Evolutionary conservation across 2,888 invertebrate genomes (phyloP).

Genomic region (Nomada goodeniana): DNA sequence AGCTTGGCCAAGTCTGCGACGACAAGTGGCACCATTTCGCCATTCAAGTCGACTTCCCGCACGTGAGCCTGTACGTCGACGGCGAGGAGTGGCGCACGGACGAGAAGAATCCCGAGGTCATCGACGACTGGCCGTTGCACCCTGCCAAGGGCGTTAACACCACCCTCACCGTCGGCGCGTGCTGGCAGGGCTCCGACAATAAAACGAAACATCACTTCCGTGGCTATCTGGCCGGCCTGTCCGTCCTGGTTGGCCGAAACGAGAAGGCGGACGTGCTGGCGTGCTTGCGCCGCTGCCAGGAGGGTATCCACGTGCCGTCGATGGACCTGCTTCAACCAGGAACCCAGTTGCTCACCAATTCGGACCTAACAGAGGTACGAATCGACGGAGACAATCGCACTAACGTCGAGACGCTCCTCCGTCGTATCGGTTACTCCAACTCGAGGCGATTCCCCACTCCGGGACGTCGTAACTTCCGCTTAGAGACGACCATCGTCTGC

Average conservation of each 20-base stretch:
- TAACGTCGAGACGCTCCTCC: conserved; percentile 94
- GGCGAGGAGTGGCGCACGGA: conserved; percentile 89
- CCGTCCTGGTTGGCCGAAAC: conserved; percentile 90
- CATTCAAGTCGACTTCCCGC: conserved; percentile 96
- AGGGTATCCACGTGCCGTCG: conserved; percentile 88
- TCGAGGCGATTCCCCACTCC: conserved; percentile 97
- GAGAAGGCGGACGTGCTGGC: conserved; percentile 90
- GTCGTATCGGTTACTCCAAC: conserved; percentile 96
- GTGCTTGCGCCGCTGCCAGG: conserved; percentile 93
- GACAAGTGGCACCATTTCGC: conserved; percentile 99
- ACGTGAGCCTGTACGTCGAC: conserved; percentile 95
- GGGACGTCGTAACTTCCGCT: conserved; percentile 93
- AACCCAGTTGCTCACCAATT: conserved; percentile 90
- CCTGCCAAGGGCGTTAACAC: conserved; percentile 97
- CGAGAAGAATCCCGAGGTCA: conserved; percentile 96
- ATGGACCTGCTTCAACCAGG: conserved; percentile 91
- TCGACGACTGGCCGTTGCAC: conserved; percentile 99
- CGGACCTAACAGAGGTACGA: conserved; percentile 94
- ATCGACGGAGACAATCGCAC: conserved; percentile 96
- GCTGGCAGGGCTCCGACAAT: conserved; percentile 98
- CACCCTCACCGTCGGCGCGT: conserved; percentile 97
- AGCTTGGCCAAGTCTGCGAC: conserved; percentile 97
- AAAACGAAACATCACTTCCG: conserved; percentile 95
- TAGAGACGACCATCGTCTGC: conserved; percentile 90
- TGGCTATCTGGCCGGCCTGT: conserved; percentile 95